Evolutionary conservation across 2,888 invertebrate species (phyloP).

Genomic region (Caenorhabditis sp.): DNA sequence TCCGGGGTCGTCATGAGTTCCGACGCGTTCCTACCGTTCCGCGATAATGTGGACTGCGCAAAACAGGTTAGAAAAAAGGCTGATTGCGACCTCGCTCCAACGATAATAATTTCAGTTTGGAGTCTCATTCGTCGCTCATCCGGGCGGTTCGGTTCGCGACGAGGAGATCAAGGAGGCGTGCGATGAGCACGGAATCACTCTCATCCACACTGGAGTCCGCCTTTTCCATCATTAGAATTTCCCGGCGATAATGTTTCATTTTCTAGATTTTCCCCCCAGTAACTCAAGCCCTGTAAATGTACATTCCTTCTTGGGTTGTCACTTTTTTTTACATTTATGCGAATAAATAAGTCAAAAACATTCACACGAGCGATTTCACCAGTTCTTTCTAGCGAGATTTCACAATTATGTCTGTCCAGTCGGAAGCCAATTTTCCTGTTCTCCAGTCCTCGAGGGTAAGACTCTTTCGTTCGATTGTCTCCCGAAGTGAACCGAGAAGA

Average conservation of each 20-base stretch:
- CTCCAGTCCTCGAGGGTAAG: conserved; percentile 36
- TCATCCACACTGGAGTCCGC: conserved; percentile 91
- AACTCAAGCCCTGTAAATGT: conserved; percentile 12
- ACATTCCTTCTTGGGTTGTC: conserved; percentile 28
- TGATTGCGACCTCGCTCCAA: not conserved
- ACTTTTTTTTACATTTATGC: conserved; percentile 10
- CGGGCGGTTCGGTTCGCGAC: conserved; percentile 95
- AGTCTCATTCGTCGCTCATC: conserved; percentile 92
- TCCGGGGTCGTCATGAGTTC: conserved; percentile 89
- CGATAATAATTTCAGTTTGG: conserved; percentile 91
- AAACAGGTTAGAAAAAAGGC: conserved; percentile 66
- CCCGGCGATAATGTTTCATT: conserved; percentile 24
- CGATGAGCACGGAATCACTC: conserved; percentile 89
- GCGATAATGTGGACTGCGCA: conserved; percentile 90
- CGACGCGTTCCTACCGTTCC: conserved; percentile 98
- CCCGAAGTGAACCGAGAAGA: conserved; percentile 48
- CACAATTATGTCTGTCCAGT: conserved; percentile 50
- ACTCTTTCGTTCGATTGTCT: conserved; percentile 45
- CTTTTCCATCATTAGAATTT: conserved; percentile 85
- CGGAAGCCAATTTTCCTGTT: conserved; percentile 42
- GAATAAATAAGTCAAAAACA: conserved; percentile 20
- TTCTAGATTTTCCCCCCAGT: not conserved
- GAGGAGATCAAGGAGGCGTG: conserved; percentile 91
- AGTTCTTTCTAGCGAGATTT: conserved; percentile 14
- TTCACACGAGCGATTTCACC: not conserved